phyloP scores from a whole-genome alignment of 2,113 vertebrate species.

The Nothoprocta perdicaria region DNA sequence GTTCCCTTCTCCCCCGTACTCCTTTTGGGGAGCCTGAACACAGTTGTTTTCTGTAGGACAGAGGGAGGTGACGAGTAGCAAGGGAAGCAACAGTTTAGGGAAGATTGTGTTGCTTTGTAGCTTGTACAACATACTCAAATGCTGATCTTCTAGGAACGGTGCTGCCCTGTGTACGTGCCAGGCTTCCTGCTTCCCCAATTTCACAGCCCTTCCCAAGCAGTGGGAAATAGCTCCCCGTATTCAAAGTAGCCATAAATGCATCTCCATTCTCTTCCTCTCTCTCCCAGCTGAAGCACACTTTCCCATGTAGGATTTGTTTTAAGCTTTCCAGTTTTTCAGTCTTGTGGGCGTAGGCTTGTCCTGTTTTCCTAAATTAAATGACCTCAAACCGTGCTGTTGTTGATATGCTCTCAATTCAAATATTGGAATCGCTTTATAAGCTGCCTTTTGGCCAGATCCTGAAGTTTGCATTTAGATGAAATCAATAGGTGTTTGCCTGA shows the following conservation, averaged over 20 bases:
- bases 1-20: background rate
- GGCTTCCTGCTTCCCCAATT: background rate
- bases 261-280: background rate
- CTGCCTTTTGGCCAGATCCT: background rate
- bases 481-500: background rate
- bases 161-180: slow-evolving; percentile 14
- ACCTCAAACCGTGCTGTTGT: background rate
- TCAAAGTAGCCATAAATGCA: background rate
- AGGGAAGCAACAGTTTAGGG: background rate
- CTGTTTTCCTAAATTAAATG: background rate
- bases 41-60: background rate
- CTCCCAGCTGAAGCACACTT: background rate
- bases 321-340: background rate
- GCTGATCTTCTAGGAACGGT: slow-evolving; percentile 10
- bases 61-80: background rate
- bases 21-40: background rate
- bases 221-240: slow-evolving; percentile 25
- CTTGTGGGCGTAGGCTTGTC: background rate
- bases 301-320: background rate
- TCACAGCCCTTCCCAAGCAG: slow-evolving; percentile 19
- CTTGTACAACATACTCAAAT: background rate
- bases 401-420: background rate
- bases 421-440: background rate
- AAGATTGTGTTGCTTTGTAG: background rate
- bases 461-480: background rate